These are phyloP conservation scores for Zaprionus inermis DNA, from an alignment of 1,140 invertebrate genomes.

Conservation along the genomic window DNA sequence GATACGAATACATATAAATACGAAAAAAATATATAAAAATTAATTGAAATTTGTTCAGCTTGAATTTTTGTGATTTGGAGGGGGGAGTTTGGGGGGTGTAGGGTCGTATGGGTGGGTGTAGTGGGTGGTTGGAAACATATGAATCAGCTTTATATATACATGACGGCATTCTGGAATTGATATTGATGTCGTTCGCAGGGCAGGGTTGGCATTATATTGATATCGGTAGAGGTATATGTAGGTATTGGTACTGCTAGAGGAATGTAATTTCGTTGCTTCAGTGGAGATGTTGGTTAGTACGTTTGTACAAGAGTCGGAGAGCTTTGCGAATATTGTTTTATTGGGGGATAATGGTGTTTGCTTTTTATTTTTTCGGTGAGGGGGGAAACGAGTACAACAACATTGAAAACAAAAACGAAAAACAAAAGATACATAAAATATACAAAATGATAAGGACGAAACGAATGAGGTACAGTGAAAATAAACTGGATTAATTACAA, in stretches of 20 bases:
- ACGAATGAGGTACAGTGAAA: slow-evolving; percentile 52
- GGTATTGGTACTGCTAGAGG: not conserved
- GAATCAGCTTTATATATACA: slow-evolving; percentile 4
- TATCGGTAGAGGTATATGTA: not conserved
- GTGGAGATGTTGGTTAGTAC: slow-evolving; percentile 1
- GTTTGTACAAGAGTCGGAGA: slow-evolving; percentile 2
- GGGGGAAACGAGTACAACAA: slow-evolving; percentile 61
- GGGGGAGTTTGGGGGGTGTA: too few species aligned
- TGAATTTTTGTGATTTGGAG: not conserved
- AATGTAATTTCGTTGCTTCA: slow-evolving; percentile 6
- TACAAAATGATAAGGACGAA: slow-evolving; percentile 52
- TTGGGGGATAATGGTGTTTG: not conserved
- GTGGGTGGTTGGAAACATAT: not conserved
- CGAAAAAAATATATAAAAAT: slow-evolving; percentile 22
- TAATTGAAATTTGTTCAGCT: slow-evolving; percentile 25
- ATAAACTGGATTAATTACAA: slow-evolving; percentile 65
- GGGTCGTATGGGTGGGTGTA: not conserved
- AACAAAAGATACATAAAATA: slow-evolving; percentile 52
- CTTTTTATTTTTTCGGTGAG: not conserved
- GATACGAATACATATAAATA: slow-evolving; percentile 38
- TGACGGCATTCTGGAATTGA: not conserved
- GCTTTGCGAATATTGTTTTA: not conserved
- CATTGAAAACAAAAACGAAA: slow-evolving; percentile 73
- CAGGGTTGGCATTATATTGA: not conserved
- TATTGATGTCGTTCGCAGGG: not conserved